Evolutionary conservation across 1,140 invertebrate genomes (phyloP), one percentile per base, ranked within the genome.

Genomic region (Grapholita molesta): DNA sequence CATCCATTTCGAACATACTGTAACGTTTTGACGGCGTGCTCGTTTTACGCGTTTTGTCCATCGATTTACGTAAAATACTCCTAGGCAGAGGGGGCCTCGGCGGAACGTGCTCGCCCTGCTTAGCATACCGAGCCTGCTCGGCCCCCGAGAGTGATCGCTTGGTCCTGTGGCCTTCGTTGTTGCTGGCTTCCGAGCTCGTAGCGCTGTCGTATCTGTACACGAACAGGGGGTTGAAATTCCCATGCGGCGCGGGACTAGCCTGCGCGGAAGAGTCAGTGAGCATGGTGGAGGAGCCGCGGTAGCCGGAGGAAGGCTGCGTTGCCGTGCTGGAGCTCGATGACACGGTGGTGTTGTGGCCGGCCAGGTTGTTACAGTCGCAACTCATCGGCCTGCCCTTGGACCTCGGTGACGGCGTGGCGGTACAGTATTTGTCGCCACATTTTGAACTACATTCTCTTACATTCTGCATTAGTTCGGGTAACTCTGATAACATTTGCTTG

Each of bases 241-340:
- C 91, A 25, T 87, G 82, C 25, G 88, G 93, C 67, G 90, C 93
- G 30, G 93, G 92, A 80, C 91, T 93, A 80, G 93, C 94, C 85
- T 94, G 96, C 74, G 89, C 93, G 9, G 94, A 95, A 12, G 96
- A 96, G 79, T 96, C 96, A 2, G 95, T 95, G 4, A 97, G 89
- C 82, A 97, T 95, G 3, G 96, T 97, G 0, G 96, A 97, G 0
- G 96, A 97, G 48, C 96, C 97, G 75, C 96, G 91, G 78, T 97
- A 97, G 15, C 96, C 96, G 0, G 96, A 97, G 42, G 96, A 97
- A 1, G 96, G 96, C 42, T 96, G 96, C 32, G 95, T 95, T 28
- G 95, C 96, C 65, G 95, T 95, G 70, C 96, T 96, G 52, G 95
- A 95, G 75, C 93, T 94, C 3, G 95, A 95, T 0, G 95, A 95